These are phyloP conservation scores for Malurus melanocephalus DNA, from an alignment of 2,113 vertebrate genomes.

Conservation along the genomic window DNA sequence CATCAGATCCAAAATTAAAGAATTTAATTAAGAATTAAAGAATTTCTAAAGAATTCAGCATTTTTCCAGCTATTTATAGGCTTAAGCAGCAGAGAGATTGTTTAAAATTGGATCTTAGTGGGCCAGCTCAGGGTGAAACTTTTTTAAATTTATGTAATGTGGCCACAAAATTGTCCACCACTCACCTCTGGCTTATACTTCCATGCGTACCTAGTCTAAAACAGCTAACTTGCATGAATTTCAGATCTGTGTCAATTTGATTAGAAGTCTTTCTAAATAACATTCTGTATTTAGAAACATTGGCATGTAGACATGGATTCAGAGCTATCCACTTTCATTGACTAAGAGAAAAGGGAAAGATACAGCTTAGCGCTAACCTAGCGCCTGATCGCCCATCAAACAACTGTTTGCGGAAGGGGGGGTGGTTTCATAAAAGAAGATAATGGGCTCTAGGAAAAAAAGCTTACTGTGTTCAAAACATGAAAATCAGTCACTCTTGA, in stretches of 20 bases:
- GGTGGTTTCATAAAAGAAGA: background rate
- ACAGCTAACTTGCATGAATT: background rate
- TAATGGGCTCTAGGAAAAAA: background rate
- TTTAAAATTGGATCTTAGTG: background rate
- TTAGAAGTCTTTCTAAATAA: background rate
- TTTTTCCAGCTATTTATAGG: background rate
- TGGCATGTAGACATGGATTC: background rate
- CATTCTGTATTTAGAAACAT: background rate
- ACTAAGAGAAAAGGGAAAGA: background rate
- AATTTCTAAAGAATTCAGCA: background rate
- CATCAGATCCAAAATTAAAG: background rate
- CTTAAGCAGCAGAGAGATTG: background rate
- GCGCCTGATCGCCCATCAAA: background rate
- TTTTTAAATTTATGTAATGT: background rate
- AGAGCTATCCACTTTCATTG: background rate
- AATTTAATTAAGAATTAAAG: background rate
- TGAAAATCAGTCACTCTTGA: background rate
- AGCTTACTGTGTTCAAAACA: background rate
- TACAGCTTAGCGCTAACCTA: background rate
- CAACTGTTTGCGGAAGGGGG: background rate
- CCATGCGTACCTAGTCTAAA: background rate
- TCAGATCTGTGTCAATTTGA: background rate
- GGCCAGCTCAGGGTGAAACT: background rate
- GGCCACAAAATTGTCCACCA: background rate
- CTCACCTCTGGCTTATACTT: background rate